Evolutionary conservation across 1,140 invertebrate species (phyloP), one percentile per base, ranked within the genome.

Genomic region (Helicoverpa zea): DNA sequence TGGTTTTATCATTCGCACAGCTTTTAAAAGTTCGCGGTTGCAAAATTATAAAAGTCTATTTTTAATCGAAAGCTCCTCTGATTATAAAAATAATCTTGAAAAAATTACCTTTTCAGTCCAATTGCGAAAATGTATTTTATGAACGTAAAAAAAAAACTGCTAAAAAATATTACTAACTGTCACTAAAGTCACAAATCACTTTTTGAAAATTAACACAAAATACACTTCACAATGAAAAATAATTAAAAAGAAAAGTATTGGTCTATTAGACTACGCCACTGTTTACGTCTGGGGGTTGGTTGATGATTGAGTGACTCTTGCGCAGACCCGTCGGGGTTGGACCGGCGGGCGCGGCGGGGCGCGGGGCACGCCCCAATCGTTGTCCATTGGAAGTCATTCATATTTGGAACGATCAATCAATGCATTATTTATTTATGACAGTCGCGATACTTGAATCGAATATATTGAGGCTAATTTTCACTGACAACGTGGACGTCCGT

Each of bases 281-380:
- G 87, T 84, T 88, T 86, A 86, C 86, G 82, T 88, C 84, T 84
- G 51, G 16, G 52, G 63, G 76, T 70, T 80, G 85, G 81, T 85
- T 84, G 86, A 85, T 84, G 81, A 81, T 66, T 72, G 80, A 92
- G 83, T 91, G 90, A 90, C 90, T 87, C 89, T 83, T 83, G 89
- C 91, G 91, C 90, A 91, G 83, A 81, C 70, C 66, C 66, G 13
- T 64, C 74, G 80, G 87, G 89, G 87, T 81, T 86, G 73, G 30
- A 49, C 16, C 10, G 73, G 73, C 23, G 29, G 52, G 64, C n/a
- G 79, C 35, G 79, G 78, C 68, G 54, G 11, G 82, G 74, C 61
- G 52, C 54, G 77, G 54, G 43, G 43, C 72, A 29, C 54, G 78
- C 66, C 81, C 68, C 47, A 43, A 61, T 23, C 12, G 54, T 56